Evolutionary conservation across 2,888 invertebrate species (phyloP), one percentile per base, ranked within the genome.

Genomic region (Parnassius apollo): DNA sequence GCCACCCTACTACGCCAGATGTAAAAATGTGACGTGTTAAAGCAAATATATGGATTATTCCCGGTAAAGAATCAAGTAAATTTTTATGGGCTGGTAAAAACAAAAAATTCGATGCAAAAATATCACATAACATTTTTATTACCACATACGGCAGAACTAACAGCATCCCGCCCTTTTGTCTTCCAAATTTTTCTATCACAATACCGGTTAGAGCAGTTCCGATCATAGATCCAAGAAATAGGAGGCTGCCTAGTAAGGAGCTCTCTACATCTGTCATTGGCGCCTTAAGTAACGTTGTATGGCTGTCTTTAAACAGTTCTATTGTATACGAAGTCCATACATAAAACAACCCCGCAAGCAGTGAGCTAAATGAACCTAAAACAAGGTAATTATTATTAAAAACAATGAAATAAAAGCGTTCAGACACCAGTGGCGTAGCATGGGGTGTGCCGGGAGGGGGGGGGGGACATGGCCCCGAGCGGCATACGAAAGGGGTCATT

Each of bases 321-420:
- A 92, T 74, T 1, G 93, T 92, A 59, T 94, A 93, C 0, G 94
- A 94, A 0, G 93, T 88, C 94, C 94, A 94, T 1, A 93, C 93
- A 59, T 92, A 84, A 0, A 88, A 68, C 2, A 81, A 13, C 2
- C 86, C 91, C 78, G 83, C 82, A 0, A 81, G 61, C 0, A 82
- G 53, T 8, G 79, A 78, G 7, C 83, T 84, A 18, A 81, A 78
- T 13, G 84, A 79, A 66, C 76, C 91, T 90, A 75, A 1, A 75
- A 78, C n/a, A 54, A 13, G 61, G 45, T 9, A 46, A n/a, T 7
- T 46, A n/a, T 8, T 10, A 46, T 46, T n/a, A 46, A n/a, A 44
- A 10, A 2, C 44, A 44, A 11, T 10, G 11, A 11, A 44, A 9
- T 8, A 44, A 35, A 35, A 35, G 35, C 35, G 35, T 35, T 7